Base-by-base conservation (phyloP, 2,113 vertebrate species). In the Xiphias gladius region DNA sequence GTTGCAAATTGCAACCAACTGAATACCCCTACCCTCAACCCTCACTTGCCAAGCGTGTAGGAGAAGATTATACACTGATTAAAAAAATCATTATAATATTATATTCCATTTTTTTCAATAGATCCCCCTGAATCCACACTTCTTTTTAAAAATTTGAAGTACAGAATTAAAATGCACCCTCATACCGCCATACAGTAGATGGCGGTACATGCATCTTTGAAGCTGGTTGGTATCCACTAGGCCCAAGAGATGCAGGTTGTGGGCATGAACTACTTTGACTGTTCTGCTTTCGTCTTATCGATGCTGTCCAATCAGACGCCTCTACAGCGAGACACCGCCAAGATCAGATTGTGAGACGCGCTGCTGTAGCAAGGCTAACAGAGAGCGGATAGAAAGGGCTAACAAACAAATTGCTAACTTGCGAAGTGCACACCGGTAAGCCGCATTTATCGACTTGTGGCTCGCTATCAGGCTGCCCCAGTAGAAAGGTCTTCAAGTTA, bases 321-420 rank as follows among this genome's bases (percentile, higher is more conserved):
- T 79, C 77, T n/a, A 76, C 64, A 85, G 69, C 68, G 84, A 93
- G 94, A 93, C 95, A 94, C 95, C 95, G 95, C 95, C 95, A 96
- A 96, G 95, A 94, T 96, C 95, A 94, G 95, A 95, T 95, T 94
- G 93, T 82, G 86, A 92, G 92, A 87, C 77, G 74, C 82, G 72
- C 89, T 83, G 90, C 80, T 85, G 91, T 80, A 91, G 87, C 88
- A 20, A 37, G 46, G 91, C 90, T 94, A 94, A 76, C 88, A 12
- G 30, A 58, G 79, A 84, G 85, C 64, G 70, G 17, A 66, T 12
- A 69, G 73, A 76, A 75, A 66, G 78, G 65, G 91, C 92, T 90
- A 92, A 87, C 80, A 39, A 43, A 35, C 74, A 20, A 5, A 10
- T 30, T 63, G 89, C 90, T 92, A 87, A 82, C 88, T 83, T 86